phyloP scores from a whole-genome alignment of 2,888 invertebrate species.

The Trichogramma evanescens region DNA sequence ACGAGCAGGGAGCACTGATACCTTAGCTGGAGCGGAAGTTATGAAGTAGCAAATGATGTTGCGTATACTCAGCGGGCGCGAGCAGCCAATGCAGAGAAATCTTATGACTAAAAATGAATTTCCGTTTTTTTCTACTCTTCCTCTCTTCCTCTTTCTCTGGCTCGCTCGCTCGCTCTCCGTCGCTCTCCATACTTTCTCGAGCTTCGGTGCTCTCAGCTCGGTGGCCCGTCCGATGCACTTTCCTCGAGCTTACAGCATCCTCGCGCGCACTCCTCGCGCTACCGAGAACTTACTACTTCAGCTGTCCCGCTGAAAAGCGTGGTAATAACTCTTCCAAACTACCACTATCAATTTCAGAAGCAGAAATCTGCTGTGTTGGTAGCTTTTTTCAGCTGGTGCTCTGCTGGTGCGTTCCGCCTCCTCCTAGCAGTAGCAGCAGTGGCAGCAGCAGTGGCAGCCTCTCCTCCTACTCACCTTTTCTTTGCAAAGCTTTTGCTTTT shows the following conservation, averaged over 20 bases:
- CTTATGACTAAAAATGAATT: slow-evolving; percentile 24
- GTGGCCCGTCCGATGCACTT: no score
- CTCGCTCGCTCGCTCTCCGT: slow-evolving; percentile 4
- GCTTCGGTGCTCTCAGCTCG: not conserved
- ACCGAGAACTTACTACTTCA: no score
- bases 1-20: no score
- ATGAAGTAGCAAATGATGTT: slow-evolving; percentile 20
- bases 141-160: not conserved
- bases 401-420: no score
- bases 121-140: not conserved
- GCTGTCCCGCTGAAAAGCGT: slow-evolving; percentile 19
- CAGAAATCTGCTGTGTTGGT: slow-evolving; percentile 18
- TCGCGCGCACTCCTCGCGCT: no score
- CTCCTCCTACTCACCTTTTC: not conserved
- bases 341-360: slow-evolving; percentile 21
- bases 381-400: not conserved
- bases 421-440: no score
- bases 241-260: no score
- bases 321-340: slow-evolving; percentile 20
- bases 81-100: slow-evolving; percentile 17
- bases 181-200: slow-evolving; percentile 11
- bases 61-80: not conserved
- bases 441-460: not conserved
- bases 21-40: slow-evolving; percentile 8
- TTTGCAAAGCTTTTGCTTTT: not conserved